phyloP scores from a whole-genome alignment of 1,140 invertebrate genomes.

The Drosophila obscura region DNA sequence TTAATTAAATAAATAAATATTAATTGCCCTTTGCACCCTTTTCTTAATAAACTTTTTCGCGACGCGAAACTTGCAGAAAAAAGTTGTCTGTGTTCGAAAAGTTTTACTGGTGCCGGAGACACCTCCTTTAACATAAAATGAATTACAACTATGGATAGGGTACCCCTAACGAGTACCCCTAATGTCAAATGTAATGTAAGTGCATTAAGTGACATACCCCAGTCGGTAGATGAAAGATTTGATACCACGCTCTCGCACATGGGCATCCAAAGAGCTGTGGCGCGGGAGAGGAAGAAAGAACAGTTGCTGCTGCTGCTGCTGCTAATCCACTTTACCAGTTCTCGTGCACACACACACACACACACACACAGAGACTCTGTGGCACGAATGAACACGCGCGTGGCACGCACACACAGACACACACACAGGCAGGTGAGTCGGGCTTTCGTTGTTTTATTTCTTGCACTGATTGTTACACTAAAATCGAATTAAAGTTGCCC shows the following conservation, averaged over 20 bases:
- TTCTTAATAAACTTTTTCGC: too few species aligned
- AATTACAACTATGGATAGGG: too few species aligned
- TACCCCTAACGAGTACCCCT: too few species aligned
- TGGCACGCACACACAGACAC: constrained; percentile 3
- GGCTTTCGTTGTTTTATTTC: constrained; percentile 32
- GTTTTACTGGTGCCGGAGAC: too few species aligned
- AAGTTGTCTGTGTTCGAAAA: too few species aligned
- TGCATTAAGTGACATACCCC: constrained; percentile 59
- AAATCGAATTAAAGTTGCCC: constrained; percentile 77
- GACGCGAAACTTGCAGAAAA: too few species aligned
- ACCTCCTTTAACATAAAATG: too few species aligned
- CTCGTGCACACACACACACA: constrained; percentile 23
- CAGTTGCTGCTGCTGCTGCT: constrained; percentile 38
- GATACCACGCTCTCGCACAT: constrained; percentile 44
- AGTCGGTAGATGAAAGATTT: constrained; percentile 60
- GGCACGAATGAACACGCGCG: too few species aligned
- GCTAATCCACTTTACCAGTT: constrained; percentile 74
- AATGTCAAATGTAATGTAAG: not conserved
- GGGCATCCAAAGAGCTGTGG: constrained; percentile 34
- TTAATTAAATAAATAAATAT: not conserved
- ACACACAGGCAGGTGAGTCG: constrained; percentile 9
- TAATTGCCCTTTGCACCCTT: not conserved
- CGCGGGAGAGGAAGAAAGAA: constrained; percentile 12
- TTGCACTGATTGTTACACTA: constrained; percentile 74
- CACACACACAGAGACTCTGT: constrained; percentile 6